phyloP scores from a whole-genome alignment of 2,888 invertebrate species.

The Caenorhabditis zanzibari region DNA sequence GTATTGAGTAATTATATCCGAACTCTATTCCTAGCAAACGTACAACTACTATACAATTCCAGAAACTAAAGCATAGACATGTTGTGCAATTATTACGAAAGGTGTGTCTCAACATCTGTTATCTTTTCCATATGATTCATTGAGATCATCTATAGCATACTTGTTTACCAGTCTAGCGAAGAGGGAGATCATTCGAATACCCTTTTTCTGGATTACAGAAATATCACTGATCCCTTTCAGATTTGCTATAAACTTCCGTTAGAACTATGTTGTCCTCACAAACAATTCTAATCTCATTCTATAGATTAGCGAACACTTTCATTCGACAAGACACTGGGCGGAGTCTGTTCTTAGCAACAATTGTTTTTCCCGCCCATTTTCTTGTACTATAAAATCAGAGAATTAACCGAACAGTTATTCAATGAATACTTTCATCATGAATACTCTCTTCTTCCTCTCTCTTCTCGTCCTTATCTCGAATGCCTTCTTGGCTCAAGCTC shows the following conservation, averaged over 20 bases:
- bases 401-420: not conserved
- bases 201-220: conserved; percentile 1
- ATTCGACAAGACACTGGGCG: not conserved
- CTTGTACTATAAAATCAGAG: conserved; percentile 14
- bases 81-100: not conserved
- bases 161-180: not conserved
- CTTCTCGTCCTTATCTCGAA: not conserved
- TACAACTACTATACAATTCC: not conserved
- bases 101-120: not conserved
- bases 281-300: conserved; percentile 12
- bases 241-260: not conserved
- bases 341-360: not conserved
- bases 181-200: not conserved
- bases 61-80: not conserved
- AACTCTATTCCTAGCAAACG: too few relatives aligned
- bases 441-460: not conserved
- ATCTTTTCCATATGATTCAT: not conserved
- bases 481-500: conserved; percentile 5
- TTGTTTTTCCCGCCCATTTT: not conserved
- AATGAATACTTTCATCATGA: conserved; percentile 4
- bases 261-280: conserved; percentile 1
- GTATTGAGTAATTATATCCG: too few relatives aligned
- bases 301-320: not conserved
- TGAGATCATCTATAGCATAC: not conserved
- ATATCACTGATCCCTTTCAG: conserved; percentile 1